Conservation (phyloP, 2,888 invertebrate species). For the Eledone cirrhosa region DNA sequence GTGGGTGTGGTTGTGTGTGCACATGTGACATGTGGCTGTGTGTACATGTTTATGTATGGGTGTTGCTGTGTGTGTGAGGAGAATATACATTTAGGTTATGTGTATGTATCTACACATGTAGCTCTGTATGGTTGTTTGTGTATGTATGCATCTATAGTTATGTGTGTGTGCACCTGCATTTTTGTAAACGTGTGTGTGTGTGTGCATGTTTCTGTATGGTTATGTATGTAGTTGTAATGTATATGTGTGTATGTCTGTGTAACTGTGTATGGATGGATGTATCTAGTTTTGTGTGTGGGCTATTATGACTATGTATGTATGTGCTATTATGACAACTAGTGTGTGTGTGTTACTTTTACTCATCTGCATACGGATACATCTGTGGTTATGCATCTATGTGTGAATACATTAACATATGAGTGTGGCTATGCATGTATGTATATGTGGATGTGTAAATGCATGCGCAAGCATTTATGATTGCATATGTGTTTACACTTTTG, state of each 20-base stretch:
- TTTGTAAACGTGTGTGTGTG: too few relatives aligned
- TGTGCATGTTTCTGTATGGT: too few relatives aligned
- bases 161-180: too few relatives aligned
- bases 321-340: not conserved
- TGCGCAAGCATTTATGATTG: not conserved
- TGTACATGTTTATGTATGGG: too few relatives aligned
- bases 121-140: too few relatives aligned
- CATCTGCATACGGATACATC: not conserved
- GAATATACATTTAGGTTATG: too few relatives aligned
- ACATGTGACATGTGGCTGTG: too few relatives aligned
- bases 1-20: too few relatives aligned
- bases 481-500: not conserved
- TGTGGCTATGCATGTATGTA: slow-evolving; percentile 19
- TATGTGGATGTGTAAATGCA: slow-evolving; percentile 3
- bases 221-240: too few relatives aligned
- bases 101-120: too few relatives aligned
- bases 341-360: not conserved
- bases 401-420: not conserved
- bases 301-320: not conserved
- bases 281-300: not conserved
- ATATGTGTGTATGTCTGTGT: slow-evolving; percentile 22
- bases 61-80: too few relatives aligned
- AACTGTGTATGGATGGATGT: not conserved
- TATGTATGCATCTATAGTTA: too few relatives aligned
- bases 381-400: not conserved